phyloP scores from a whole-genome alignment of 2,888 invertebrate species.

The Acanthacorydalis orientalis region DNA sequence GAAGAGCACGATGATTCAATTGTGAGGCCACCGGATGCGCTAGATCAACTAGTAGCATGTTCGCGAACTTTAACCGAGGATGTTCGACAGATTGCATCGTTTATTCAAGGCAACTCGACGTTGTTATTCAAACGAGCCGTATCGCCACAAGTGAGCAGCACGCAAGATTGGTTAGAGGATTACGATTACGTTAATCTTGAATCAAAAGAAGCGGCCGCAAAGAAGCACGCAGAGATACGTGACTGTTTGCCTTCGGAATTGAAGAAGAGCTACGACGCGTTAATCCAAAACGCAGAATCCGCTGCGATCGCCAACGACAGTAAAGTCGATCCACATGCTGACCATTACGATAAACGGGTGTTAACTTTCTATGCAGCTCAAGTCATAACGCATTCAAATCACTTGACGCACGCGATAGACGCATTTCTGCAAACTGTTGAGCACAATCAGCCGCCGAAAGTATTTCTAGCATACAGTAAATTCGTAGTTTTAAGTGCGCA shows the following conservation, averaged over 20 bases:
- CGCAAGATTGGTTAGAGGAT: slow-evolving; percentile 59
- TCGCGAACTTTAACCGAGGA: slow-evolving; percentile 77
- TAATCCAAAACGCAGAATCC: slow-evolving; percentile 56
- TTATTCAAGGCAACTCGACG: slow-evolving; percentile 75
- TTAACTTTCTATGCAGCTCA: slow-evolving; percentile 78
- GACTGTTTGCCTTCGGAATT: slow-evolving; percentile 57
- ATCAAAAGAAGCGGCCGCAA: slow-evolving; percentile 51
- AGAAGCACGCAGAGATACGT: slow-evolving; percentile 55
- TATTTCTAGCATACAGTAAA: slow-evolving; percentile 84
- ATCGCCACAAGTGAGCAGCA: slow-evolving; percentile 21
- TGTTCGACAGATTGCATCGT: slow-evolving; percentile 75
- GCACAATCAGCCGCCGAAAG: slow-evolving; percentile 84
- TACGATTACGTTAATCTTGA: slow-evolving; percentile 83
- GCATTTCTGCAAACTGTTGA: slow-evolving; percentile 84
- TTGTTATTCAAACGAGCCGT: slow-evolving; percentile 52
- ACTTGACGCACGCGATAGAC: slow-evolving; percentile 77
- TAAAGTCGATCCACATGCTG: slow-evolving; percentile 30
- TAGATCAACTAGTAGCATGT: slow-evolving; percentile 78
- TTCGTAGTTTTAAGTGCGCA: slow-evolving; percentile 90
- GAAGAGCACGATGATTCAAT: slow-evolving; percentile 25
- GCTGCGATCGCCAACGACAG: slow-evolving; percentile 35
- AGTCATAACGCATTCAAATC: slow-evolving; percentile 67
- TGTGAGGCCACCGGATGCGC: slow-evolving; percentile 54
- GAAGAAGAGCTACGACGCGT: slow-evolving; percentile 56
- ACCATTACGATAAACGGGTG: neutral